These are phyloP conservation scores for Mastomys coucha DNA, from an alignment of 2,113 vertebrate genomes.

Conservation along the genomic window DNA sequence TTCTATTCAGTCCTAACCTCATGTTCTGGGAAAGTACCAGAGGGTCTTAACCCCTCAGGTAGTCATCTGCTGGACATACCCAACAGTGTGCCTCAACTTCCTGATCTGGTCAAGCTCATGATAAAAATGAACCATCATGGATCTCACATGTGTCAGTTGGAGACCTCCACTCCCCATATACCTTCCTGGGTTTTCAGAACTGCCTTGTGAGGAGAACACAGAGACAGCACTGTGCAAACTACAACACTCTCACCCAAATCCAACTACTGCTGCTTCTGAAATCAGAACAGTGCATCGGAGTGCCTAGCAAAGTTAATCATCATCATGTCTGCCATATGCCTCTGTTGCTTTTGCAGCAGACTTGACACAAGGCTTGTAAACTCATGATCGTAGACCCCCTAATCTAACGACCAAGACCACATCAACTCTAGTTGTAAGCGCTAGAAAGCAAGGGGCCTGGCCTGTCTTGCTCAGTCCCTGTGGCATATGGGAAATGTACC, in stretches of 20 bases:
- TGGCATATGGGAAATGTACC: background rate
- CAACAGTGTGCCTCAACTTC: background rate
- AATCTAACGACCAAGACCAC: background rate
- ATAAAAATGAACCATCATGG: background rate
- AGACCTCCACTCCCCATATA: background rate
- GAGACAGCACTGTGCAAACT: background rate
- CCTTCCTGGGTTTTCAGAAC: background rate
- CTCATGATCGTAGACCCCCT: background rate
- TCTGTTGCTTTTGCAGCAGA: background rate
- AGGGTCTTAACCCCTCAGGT: no score
- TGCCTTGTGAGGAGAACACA: background rate
- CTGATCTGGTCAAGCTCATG: background rate
- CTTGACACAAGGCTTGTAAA: background rate
- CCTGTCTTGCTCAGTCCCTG: background rate
- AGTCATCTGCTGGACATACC: background rate
- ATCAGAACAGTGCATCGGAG: fast-evolving
- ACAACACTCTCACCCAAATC: background rate
- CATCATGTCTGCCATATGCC: background rate
- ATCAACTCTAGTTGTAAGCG: background rate
- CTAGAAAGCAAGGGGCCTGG: background rate
- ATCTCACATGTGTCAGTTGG: background rate
- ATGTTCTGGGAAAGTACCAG: background rate
- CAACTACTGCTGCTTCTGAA: background rate
- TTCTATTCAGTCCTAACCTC: background rate
- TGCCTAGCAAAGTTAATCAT: background rate